These are phyloP conservation scores for Gonocerus acuteangulatus DNA, from an alignment of 2,888 invertebrate species.

Conservation along the genomic window DNA sequence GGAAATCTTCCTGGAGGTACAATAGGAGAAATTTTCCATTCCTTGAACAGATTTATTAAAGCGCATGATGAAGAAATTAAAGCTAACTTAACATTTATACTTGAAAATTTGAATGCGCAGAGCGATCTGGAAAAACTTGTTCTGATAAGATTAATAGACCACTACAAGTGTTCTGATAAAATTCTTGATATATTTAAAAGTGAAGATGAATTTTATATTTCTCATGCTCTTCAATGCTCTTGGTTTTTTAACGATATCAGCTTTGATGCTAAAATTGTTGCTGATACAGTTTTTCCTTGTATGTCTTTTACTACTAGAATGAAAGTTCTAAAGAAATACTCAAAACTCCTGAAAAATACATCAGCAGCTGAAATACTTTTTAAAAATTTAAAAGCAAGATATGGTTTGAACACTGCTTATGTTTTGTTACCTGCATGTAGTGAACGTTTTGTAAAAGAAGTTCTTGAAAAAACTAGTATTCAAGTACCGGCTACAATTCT, in stretches of 20 bases:
- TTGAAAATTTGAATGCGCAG: background rate
- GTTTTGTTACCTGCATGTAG: constrained; percentile 28
- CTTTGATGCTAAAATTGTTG: constrained; percentile 10
- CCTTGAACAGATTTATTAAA: background rate
- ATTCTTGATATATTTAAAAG: constrained; percentile 21
- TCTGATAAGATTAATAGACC: constrained; percentile 25
- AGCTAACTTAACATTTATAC: background rate
- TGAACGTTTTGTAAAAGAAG: constrained; percentile 25
- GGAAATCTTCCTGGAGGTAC: background rate
- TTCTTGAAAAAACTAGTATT: constrained; percentile 1
- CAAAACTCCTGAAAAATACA: constrained; percentile 27
- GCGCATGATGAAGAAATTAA: background rate
- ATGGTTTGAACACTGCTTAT: constrained; percentile 28
- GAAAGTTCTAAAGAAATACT: constrained; percentile 31
- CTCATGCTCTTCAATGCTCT: constrained; percentile 26
- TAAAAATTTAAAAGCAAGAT: constrained; percentile 16
- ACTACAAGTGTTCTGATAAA: constrained; percentile 10
- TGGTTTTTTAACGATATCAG: constrained; percentile 30
- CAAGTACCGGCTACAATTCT: constrained; percentile 13
- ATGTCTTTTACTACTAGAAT: constrained; percentile 25
- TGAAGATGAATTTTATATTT: constrained; percentile 21
- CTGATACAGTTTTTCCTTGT: constrained; percentile 17
- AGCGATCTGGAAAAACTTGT: constrained; percentile 12
- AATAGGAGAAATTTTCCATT: background rate
- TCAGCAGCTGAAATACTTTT: constrained; percentile 23